Evolutionary conservation across 2,888 invertebrate genomes (phyloP).

Genomic region (Sesamia inferens): DNA sequence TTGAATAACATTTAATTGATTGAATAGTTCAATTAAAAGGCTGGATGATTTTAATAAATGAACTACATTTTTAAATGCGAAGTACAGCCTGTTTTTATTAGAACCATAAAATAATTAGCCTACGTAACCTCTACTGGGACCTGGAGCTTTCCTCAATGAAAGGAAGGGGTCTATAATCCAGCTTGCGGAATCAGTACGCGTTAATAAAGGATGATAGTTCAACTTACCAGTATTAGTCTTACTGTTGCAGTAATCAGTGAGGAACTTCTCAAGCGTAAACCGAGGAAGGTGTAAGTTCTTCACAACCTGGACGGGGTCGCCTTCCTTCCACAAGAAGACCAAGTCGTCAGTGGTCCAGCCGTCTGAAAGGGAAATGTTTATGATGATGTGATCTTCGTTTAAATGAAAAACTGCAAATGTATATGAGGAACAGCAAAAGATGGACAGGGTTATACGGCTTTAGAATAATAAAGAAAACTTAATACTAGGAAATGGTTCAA

Average conservation of each 20-base stretch:
- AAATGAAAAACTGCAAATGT: not conserved
- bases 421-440: constrained; percentile 8
- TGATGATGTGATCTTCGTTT: constrained; percentile 13
- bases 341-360: constrained; percentile 99
- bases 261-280: constrained; percentile 98
- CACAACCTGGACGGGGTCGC: constrained; percentile 98
- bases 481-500: constrained; percentile 21
- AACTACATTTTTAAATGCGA: not conserved
- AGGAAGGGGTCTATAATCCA: not conserved
- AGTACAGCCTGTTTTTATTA: not conserved
- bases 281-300: constrained; percentile 98
- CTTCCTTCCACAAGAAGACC: constrained; percentile 98
- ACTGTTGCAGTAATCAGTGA: constrained; percentile 98
- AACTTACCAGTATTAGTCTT: constrained; percentile 97
- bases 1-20: no score
- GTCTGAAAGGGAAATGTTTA: constrained; percentile 90
- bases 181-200: no score
- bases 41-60: no score
- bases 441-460: not conserved
- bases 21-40: no score
- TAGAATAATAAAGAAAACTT: constrained; percentile 25
- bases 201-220: not conserved
- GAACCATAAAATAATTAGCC: not conserved
- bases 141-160: not conserved
- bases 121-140: not conserved